A percentile compares a stretch with the other conserved stretches of the same genome.
Conservation (phyloP, 2,797 vertebrate genomes). For the Spea hammondii region DNA sequence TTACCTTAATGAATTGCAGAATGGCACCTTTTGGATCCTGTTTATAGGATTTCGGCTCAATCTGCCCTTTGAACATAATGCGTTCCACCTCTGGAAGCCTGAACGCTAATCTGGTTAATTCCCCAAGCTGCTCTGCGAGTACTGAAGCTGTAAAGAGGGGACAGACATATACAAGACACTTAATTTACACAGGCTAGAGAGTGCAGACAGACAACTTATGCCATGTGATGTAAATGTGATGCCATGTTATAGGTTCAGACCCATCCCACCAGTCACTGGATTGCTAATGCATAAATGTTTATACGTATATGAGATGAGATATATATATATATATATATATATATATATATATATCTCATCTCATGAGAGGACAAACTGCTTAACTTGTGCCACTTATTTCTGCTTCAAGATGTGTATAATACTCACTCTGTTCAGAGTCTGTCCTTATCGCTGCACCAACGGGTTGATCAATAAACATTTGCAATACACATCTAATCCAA, state of each 20-base stretch:
- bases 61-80: conserved; percentile 74
- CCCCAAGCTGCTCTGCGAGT: conserved; percentile 80
- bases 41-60: conserved; percentile 65
- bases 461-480: conserved; percentile 84
- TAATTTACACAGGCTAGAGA: neutral
- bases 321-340: too few species aligned
- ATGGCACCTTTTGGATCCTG: conserved; percentile 77
- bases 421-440: conserved; percentile 60
- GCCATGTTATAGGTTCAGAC: neutral
- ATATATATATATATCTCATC: too few species aligned
- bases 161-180: neutral
- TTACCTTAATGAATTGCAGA: conserved; percentile 88
- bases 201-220: neutral
- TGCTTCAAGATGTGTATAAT: neutral
- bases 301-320: too few species aligned
- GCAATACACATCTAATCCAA: conserved; percentile 91
- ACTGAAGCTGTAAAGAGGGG: conserved; percentile 68
- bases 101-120: conserved; percentile 87
- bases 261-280: neutral
- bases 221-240: too few species aligned
- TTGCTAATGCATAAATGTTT: neutral
- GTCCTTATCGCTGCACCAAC: conserved; percentile 66
- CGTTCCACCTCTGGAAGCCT: conserved; percentile 84
- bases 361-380: neutral
- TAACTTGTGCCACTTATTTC: too few species aligned